These are phyloP conservation scores for Premnoplex brunnescens DNA, from an alignment of 2,797 vertebrate species.

Conservation along the genomic window DNA sequence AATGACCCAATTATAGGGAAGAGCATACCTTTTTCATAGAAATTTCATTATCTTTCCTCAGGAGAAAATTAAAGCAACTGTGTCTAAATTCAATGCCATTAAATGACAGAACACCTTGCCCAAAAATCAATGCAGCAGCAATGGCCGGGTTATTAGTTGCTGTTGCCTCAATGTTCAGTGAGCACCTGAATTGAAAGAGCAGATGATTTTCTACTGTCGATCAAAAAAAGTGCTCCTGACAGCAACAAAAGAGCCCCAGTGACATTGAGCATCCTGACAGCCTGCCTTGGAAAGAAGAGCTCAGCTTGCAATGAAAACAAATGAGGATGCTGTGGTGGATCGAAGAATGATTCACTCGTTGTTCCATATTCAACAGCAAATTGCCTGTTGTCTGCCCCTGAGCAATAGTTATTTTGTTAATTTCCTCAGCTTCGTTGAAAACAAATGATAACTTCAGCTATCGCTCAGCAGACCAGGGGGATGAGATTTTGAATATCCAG, in stretches of 20 bases:
- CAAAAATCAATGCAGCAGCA: constrained; percentile 17
- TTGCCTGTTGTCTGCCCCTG: neutral
- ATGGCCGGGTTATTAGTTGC: neutral
- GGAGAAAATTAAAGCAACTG: constrained; percentile 1
- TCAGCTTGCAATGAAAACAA: neutral
- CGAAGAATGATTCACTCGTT: neutral
- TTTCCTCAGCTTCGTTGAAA: neutral
- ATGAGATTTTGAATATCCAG: neutral
- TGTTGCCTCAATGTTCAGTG: neutral
- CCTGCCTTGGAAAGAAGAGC: neutral
- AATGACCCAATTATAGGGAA: neutral
- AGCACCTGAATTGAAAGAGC: neutral
- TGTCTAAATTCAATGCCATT: neutral
- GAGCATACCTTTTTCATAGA: neutral
- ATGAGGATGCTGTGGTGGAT: neutral
- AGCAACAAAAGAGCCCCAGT: neutral
- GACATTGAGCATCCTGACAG: neutral
- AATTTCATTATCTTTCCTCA: constrained; percentile 2
- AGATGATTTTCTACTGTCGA: neutral
- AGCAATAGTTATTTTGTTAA: neutral
- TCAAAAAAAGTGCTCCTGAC: neutral
- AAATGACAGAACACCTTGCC: neutral
- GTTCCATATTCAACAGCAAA: constrained; percentile 10
- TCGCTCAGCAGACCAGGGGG: neutral
- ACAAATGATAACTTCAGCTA: neutral